These are phyloP conservation scores for Eurystomus gularis DNA, from an alignment of 2,113 vertebrate genomes.

Conservation along the genomic window DNA sequence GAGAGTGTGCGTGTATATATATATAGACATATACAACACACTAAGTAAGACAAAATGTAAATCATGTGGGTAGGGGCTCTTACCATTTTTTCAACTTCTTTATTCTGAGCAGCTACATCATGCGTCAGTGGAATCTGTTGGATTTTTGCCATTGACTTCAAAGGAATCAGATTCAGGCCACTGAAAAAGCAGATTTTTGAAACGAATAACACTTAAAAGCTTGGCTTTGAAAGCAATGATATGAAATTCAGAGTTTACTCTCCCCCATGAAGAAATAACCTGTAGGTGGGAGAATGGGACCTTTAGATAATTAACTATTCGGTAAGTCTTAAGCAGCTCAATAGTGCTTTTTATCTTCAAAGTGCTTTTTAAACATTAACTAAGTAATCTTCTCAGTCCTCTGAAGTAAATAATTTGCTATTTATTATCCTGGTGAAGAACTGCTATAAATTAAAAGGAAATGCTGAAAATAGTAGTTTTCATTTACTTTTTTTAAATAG, in stretches of 20 bases:
- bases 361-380: constrained; percentile 56
- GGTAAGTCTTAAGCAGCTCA: constrained; percentile 48
- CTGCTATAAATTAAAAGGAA: neutral
- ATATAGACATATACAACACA: neutral
- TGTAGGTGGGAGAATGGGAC: constrained; percentile 46
- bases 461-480: constrained; percentile 25
- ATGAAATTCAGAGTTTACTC: constrained; percentile 21
- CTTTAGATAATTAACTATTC: constrained; percentile 66
- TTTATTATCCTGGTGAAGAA: constrained; percentile 38
- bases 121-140: neutral
- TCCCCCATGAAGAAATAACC: constrained; percentile 23
- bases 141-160: constrained; percentile 32
- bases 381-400: constrained; percentile 55
- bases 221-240: constrained; percentile 28
- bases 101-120: neutral
- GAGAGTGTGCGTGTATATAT: too few relatives aligned
- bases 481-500: neutral
- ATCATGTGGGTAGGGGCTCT: neutral
- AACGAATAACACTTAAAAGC: neutral
- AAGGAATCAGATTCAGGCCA: neutral
- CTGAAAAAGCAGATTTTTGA: neutral
- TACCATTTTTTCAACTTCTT: neutral
- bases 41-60: neutral
- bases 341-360: constrained; percentile 64
- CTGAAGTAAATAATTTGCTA: constrained; percentile 58